A percentile compares a stretch with the other conserved stretches of the same genome.
phyloP scores from a whole-genome alignment of 2,888 invertebrate genomes.

The Endomychus coccineus region DNA sequence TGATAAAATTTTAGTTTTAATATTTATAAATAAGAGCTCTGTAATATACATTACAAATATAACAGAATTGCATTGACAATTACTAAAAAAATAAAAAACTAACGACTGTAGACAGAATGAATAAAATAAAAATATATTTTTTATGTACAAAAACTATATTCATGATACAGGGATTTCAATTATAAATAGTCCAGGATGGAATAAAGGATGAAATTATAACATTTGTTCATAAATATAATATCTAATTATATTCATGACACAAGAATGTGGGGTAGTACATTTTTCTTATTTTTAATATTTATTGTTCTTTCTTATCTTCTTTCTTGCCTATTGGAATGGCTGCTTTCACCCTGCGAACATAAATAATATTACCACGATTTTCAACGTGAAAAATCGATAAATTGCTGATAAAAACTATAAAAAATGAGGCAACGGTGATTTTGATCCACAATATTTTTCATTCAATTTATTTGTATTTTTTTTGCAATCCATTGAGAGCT shows the following conservation, averaged over 20 bases:
- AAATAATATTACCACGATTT: too few species aligned
- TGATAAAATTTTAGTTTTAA: constrained; percentile 11
- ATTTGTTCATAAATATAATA: constrained; percentile 16
- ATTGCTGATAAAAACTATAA: too few species aligned
- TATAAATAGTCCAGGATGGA: constrained; percentile 24
- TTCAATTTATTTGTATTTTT: too few species aligned
- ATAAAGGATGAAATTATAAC: constrained; percentile 21
- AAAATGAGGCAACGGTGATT: too few species aligned
- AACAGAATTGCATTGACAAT: constrained; percentile 14
- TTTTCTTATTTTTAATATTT: constrained; percentile 2
- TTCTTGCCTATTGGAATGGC: constrained; percentile 86
- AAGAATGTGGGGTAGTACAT: too few species aligned
- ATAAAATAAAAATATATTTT: constrained; percentile 15
- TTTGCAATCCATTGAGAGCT: too few species aligned
- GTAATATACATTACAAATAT: constrained; percentile 14
- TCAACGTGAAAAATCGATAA: too few species aligned
- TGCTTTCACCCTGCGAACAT: constrained; percentile 78
- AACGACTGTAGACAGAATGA: constrained; percentile 24
- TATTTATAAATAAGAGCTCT: constrained; percentile 14
- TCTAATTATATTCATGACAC: neutral
- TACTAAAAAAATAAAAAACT: constrained; percentile 28
- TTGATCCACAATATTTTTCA: too few species aligned
- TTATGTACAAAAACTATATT: constrained; percentile 18
- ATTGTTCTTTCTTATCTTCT: constrained; percentile 77
- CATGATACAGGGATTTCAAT: constrained; percentile 20